Evolutionary conservation across 2,888 invertebrate genomes (phyloP), one percentile per base, ranked within the genome.

Genomic region (Boloria euphrosyne): DNA sequence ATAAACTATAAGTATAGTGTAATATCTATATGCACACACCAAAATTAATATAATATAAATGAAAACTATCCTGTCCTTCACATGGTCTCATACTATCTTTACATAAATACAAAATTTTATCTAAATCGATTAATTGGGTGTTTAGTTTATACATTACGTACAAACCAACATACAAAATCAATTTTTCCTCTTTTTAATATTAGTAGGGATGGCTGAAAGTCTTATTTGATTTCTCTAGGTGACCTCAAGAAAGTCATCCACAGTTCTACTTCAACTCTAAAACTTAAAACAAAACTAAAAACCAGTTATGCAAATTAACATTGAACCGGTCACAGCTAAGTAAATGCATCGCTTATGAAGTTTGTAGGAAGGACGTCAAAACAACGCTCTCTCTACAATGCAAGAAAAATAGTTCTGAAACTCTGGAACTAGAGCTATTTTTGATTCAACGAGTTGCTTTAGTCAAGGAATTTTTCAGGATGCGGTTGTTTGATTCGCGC

Each of bases 291-390:
- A 59, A 59, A 59, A 49, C 59, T 17, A 17, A 17, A 47, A 59
- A 59, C 59, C 31, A 59, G 59, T 59, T 59, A 59, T 59, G 59
- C 59, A 59, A 59, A 59, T 49, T 49, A 38, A 59, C 59, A 59
- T 27, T 16, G 47, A 59, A 17, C 57, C 59, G 38, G 59, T 49
- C 59, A 59, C 59, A 49, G 59, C 59, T 49, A 59, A 59, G 59
- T 47, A 31, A 59, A 59, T 59, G 59, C 47, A 27, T 31, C 16
- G 31, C 47, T 59, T 59, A 59, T 49, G n/a, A 31, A 59, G 59
- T 59, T 59, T 49, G 38, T n/a, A 22, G 22, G 46, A 27, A 57
- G 46, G 49, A 59, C 59, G 59, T 59, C 59, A 59, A 59, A 59
- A 59, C 59, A 59, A 59, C 38, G 49, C 59, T 46, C 49, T 17